Percentiles rank a stretch among this genome's conserved stretches.
Conservation (phyloP, 2,888 invertebrate species). For the Rhingia campestris region DNA sequence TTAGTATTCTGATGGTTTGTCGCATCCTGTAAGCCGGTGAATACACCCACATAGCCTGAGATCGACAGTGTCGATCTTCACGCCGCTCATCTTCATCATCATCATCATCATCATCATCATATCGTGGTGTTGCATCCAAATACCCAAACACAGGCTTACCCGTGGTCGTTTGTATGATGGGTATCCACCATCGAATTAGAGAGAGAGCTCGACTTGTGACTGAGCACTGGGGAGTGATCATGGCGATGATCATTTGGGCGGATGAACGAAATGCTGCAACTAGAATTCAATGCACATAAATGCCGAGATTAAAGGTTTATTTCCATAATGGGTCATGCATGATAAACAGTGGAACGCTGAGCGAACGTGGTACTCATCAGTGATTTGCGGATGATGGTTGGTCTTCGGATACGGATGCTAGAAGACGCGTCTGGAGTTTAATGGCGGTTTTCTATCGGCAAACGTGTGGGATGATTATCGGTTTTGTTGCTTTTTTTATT, state of each 20-base stretch:
- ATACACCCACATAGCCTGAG: constrained; percentile 69
- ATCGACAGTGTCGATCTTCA: constrained; percentile 73
- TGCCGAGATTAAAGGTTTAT: constrained; percentile 66
- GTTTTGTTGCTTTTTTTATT: constrained; percentile 23
- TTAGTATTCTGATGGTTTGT: constrained; percentile 67
- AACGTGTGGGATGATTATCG: constrained; percentile 42
- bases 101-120: constrained; percentile 67
- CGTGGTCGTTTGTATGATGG: constrained; percentile 17
- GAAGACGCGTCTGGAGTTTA: constrained; percentile 35
- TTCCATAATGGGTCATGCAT: constrained; percentile 71
- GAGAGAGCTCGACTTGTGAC: constrained; percentile 52
- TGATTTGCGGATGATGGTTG: constrained; percentile 65
- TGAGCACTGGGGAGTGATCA: too few species aligned
- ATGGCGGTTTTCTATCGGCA: constrained; percentile 27
- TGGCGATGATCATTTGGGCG: constrained; percentile 19
- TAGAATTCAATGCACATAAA: constrained; percentile 74
- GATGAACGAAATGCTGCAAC: constrained; percentile 70
- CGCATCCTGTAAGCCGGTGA: constrained; percentile 56
- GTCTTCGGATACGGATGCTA: constrained; percentile 49
- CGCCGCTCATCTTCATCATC: constrained; percentile 72
- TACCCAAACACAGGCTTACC: constrained; percentile 12
- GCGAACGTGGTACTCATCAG: constrained; percentile 69
- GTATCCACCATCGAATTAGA: constrained; percentile 34
- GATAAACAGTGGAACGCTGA: constrained; percentile 65
- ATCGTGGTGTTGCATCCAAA: constrained; percentile 73